Evolutionary conservation across 2,797 vertebrate species (phyloP), one percentile per base, ranked within the genome.

Genomic region (Semaprochilodus insignis): DNA sequence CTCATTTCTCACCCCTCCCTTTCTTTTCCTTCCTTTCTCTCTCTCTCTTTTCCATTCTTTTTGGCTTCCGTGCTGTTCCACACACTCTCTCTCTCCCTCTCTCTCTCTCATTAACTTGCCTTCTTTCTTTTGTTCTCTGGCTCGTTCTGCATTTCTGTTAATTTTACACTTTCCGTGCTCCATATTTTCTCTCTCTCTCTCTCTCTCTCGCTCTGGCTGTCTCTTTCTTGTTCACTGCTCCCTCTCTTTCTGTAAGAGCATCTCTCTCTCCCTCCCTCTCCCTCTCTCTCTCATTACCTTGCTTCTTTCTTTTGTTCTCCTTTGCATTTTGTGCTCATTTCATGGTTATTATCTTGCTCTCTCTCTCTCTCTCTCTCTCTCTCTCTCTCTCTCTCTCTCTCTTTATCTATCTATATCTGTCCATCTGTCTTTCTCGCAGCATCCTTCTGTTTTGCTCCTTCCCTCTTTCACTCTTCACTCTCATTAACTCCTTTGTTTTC

Each of bases 1-100:
- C 69, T 77, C 80, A 84, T 77, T 82, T 60, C 78, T 88, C 77
- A 74, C 25, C 25, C 40, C 57, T 31, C 19, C n/a, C 10, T 51
- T n/a, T 19, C 36, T 21, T 34, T 40, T 36, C 36, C 36, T 54
- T 5, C 51, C 16, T 62, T 65, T 51, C 27, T 57, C 15, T 66
- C 19, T 55, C 36, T 40, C 15, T 6, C 25, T 34, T 34, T 59
- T 8, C 3, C 6, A 11, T 13, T 23, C 14, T 40, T 59, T 66
- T 59, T 23, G 19, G 34, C 19, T 17, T 23, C 19, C 78, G 88
- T 72, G 67, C 40, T 25, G 17, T 54, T 16, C 19, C 74, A n/a
- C 55, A 44, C 40, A 15, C 48, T 55, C 65, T 63, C 40, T 8
- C 66, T 74, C 6, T 40, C 36, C 15, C 62, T 66, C 48, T 27